Base-by-base conservation (phyloP, 1,140 invertebrate genomes). In the Agrypnia vestita region DNA sequence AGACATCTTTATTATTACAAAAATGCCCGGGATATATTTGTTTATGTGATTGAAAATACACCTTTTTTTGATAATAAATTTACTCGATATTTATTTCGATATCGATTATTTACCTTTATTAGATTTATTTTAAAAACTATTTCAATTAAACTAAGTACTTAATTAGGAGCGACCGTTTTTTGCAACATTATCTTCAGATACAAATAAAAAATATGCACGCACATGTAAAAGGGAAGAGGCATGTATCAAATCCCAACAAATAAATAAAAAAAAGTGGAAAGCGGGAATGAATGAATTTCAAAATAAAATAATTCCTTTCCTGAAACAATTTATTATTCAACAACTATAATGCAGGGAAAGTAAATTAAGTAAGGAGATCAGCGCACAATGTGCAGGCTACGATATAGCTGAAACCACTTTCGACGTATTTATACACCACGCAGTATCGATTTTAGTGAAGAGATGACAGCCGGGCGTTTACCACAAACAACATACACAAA, bases 381-480 rank as follows among this genome's bases (percentile, higher is more conserved):
- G n/a, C 55, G 51, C 47, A 74, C 25, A 74, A 35, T 15, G 71
- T 56, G 13, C 19, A 71, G 21, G 49, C 35, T 43, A 72, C 15
- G n/a, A 15, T 21, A 53, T 25, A 47, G 69, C 71, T 12, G 25
- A 43, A 56, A 74, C 44, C 71, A 74, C 71, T 74, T 74, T 74
- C 71, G 25, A 74, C 51, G 25, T 35, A 35, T 35, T 35, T 35
- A 43, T 74, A 21, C 47, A 35, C 51, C 15, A 35, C 21, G 43
- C 21, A 44, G 35, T 74, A 74, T 74, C 71, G 71, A 74, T 74
- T 56, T 53, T 56, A 10, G 25, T 43, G 6, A 12, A 44, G 15
- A 15, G 71, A 43, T 74, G 71, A 74, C 71, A 74, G 71, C 71
- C 71, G 71, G 71, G 71, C 71, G 71, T 74, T 74, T 55, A 74